phyloP scores from a whole-genome alignment of 2,888 invertebrate species.

The Parnassius mnemosyne region DNA sequence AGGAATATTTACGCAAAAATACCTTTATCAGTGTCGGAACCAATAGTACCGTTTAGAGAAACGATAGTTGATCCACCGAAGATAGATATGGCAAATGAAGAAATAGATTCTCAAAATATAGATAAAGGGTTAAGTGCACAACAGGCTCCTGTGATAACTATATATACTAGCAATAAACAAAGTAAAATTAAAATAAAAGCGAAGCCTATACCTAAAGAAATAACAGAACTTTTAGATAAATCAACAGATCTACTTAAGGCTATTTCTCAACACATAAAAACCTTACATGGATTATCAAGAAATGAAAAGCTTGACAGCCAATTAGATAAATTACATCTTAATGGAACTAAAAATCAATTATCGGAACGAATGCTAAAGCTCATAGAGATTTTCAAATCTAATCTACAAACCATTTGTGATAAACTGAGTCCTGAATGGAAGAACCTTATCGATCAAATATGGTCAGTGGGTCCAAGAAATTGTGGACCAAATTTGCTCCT shows the following conservation, averaged over 20 bases:
- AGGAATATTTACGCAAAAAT: slow-evolving; percentile 89
- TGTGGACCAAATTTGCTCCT: slow-evolving; percentile 94
- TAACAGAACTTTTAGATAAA: slow-evolving; percentile 86
- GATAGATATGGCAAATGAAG: slow-evolving; percentile 92
- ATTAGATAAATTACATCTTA: slow-evolving; percentile 49
- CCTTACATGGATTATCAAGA: slow-evolving; percentile 57
- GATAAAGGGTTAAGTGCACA: slow-evolving; percentile 70
- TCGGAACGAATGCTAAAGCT: slow-evolving; percentile 69
- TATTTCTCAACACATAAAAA: slow-evolving; percentile 75
- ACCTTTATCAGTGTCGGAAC: slow-evolving; percentile 94
- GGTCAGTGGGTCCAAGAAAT: slow-evolving; percentile 95
- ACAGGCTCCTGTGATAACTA: slow-evolving; percentile 75
- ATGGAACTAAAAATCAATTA: slow-evolving; percentile 53
- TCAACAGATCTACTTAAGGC: slow-evolving; percentile 86
- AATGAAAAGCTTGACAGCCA: slow-evolving; percentile 61
- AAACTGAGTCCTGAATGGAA: slow-evolving; percentile 79
- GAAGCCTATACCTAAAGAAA: slow-evolving; percentile 86
- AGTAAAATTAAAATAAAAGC: slow-evolving; percentile 88
- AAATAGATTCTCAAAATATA: slow-evolving; percentile 83
- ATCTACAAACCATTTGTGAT: slow-evolving; percentile 81
- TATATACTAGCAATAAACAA: slow-evolving; percentile 86
- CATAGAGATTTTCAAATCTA: slow-evolving; percentile 72
- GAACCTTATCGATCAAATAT: slow-evolving; percentile 84
- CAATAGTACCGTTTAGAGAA: slow-evolving; percentile 97
- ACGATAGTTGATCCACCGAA: slow-evolving; percentile 92